A percentile compares a stretch with the other conserved stretches of the same genome.
These are phyloP conservation scores for Synergus umbraculus DNA, from an alignment of 2,888 invertebrate genomes.

Conservation along the genomic window DNA sequence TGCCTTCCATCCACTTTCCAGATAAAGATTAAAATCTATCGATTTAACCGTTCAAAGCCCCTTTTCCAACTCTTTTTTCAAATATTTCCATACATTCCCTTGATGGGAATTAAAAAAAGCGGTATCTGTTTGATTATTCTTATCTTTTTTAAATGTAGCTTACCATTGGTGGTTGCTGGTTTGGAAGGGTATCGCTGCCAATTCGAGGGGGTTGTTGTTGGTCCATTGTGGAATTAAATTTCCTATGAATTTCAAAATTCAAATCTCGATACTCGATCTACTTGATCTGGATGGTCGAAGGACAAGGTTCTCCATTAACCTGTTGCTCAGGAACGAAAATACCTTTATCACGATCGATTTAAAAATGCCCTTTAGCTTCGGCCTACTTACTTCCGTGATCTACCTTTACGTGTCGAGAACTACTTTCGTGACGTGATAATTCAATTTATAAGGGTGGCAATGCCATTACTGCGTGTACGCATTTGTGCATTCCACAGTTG, in stretches of 20 bases:
- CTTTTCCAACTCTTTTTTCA: too few species aligned
- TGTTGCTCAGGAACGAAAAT: conserved; percentile 68
- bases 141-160: conserved; percentile 52
- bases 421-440: conserved; percentile 50
- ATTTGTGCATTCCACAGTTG: conserved; percentile 17
- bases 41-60: background rate
- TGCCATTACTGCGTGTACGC: conserved; percentile 17
- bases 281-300: conserved; percentile 57
- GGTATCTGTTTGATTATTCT: background rate
- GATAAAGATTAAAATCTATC: background rate
- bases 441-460: conserved; percentile 45
- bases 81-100: too few species aligned
- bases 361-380: conserved; percentile 41
- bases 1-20: background rate
- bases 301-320: conserved; percentile 67
- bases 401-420: conserved; percentile 51
- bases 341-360: conserved; percentile 55
- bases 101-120: too few species aligned
- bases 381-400: conserved; percentile 55
- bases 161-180: conserved; percentile 67
- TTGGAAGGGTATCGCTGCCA: conserved; percentile 59
- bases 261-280: conserved; percentile 51
- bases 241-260: conserved; percentile 50
- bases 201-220: conserved; percentile 65
- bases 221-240: conserved; percentile 64